Evolutionary conservation across 2,888 invertebrate species (phyloP).

Genomic region (Trypoxylon attenuatum): DNA sequence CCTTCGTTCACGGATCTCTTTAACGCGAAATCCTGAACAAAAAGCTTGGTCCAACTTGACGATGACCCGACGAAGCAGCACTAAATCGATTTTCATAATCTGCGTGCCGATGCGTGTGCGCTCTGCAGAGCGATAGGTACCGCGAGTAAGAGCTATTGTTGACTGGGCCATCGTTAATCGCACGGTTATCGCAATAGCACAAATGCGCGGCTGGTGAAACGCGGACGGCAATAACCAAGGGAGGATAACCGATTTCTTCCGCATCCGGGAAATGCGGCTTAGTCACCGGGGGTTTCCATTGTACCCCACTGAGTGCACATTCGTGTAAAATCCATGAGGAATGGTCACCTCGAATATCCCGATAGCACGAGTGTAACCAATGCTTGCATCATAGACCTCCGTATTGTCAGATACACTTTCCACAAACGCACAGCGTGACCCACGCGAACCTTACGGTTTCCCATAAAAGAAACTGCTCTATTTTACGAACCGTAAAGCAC

Average conservation of each 20-base stretch:
- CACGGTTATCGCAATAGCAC: neutral
- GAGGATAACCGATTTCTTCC: conserved; percentile 29
- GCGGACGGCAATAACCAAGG: conserved; percentile 1
- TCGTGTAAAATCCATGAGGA: conserved; percentile 44
- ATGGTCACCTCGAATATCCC: conserved; percentile 9
- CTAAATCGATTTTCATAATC: neutral
- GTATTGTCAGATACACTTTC: neutral
- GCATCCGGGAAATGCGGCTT: conserved; percentile 50
- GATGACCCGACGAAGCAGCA: no score
- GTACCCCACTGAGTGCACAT: conserved; percentile 45
- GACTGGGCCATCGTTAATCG: conserved; percentile 12
- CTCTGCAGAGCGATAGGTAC: neutral
- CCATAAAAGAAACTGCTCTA: neutral
- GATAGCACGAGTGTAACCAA: conserved; percentile 5
- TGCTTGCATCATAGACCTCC: conserved; percentile 1
- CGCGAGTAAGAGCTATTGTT: neutral
- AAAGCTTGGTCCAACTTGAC: neutral
- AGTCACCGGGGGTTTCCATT: conserved; percentile 51
- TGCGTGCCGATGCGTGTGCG: neutral
- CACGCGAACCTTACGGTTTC: neutral
- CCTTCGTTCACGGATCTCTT: no score
- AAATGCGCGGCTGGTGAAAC: neutral
- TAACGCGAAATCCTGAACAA: no score
- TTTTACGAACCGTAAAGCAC: neutral
- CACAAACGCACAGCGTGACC: neutral